Evolutionary conservation across 2,113 vertebrate species (phyloP), one percentile per base, ranked within the genome.

Genomic region (Cathartes aura): DNA sequence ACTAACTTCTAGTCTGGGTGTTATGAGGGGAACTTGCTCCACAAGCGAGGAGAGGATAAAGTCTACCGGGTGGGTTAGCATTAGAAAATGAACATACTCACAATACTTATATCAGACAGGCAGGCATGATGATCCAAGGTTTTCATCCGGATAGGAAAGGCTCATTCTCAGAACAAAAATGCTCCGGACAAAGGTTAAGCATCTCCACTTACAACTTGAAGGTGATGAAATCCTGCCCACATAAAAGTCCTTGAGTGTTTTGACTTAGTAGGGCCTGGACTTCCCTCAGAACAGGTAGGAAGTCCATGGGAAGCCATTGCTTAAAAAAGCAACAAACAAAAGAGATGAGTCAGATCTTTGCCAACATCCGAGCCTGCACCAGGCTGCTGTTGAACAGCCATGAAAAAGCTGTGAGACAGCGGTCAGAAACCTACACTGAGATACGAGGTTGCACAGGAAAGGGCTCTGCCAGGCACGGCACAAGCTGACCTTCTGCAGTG

Each of bases 301-400:
- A 95, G 20, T 70, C 34, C 50, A 72, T 24, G 71, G 88, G 75
- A 97, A 94, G 42, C 66, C 15, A 66, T 18, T 56, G 18, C 22
- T 94, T 90, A 22, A 62, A 92, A 91, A 94, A 80, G 21, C 21
- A 90, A 92, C 75, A 93, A 93, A 76, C 43, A 52, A 63, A 78
- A 63, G 43, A 82, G 58, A 64, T 76, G 60, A 89, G 56, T 52
- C 45, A 88, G 74, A 74, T 71, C 63, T 81, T 52, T 55, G 67
- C 66, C 45, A 83, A 32, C 40, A 50, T 45, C 60, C 2, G 5
- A 82, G 85, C 8, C 59, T 80, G 73, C 34, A 76, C 1, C 32
- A 94, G 14, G 72, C 34, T 20, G 9, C 26, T 0, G 0, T 3
- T 85, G 48, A 84, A 60, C 45, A 76, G 15, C 1, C 13, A 53